Conservation (phyloP, 2,888 invertebrate species). For the Calameuta idolon region DNA sequence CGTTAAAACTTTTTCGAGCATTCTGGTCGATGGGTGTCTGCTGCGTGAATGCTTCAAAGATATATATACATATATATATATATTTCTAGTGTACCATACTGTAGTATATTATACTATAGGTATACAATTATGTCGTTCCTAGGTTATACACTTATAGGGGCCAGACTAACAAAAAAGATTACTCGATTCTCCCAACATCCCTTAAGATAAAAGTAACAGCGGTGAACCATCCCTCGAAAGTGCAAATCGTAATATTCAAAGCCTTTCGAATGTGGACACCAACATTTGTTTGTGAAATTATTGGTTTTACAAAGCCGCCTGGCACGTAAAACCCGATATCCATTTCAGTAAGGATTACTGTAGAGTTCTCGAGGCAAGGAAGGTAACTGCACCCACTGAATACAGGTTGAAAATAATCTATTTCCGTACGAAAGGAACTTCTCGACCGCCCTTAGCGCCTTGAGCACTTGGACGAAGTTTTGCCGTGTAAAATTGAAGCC, state of each 20-base stretch:
- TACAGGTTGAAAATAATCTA: background rate
- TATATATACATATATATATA: background rate
- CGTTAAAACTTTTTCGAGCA: conserved; percentile 43
- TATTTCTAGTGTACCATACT: background rate
- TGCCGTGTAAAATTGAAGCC: background rate
- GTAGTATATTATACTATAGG: background rate
- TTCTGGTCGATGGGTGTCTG: conserved; percentile 18
- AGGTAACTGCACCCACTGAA: background rate
- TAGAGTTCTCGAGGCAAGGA: background rate
- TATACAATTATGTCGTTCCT: background rate
- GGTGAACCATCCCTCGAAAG: background rate
- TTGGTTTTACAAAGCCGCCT: background rate
- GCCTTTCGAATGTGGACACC: background rate
- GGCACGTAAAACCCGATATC: conserved; percentile 6
- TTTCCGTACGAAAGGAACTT: background rate
- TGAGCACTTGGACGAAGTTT: background rate
- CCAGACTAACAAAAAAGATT: background rate
- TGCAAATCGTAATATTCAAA: background rate
- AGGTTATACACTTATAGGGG: background rate
- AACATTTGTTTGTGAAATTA: background rate
- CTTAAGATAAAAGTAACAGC: background rate
- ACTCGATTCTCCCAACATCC: background rate
- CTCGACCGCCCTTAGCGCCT: background rate
- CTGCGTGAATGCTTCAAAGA: background rate
- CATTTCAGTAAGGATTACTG: conserved; percentile 1